Conservation (phyloP, 2,888 invertebrate species). For the Synanthedon andrenaeformis region DNA sequence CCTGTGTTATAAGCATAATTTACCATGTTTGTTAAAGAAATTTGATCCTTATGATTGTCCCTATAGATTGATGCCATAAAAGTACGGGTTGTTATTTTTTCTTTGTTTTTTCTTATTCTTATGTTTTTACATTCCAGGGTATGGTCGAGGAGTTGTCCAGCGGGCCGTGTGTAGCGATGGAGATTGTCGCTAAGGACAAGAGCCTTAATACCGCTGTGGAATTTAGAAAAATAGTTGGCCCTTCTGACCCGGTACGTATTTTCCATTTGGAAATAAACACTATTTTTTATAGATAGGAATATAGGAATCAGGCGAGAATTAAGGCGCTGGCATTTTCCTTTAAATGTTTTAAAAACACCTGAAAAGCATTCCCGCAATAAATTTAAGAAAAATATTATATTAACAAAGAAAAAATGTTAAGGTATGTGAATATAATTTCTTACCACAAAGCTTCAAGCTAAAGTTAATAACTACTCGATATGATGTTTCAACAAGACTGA, state of each 20-base stretch:
- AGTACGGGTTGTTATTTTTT: too few relatives aligned
- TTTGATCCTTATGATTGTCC: too few relatives aligned
- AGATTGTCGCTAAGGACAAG: conserved; percentile 76
- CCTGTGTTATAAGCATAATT: too few relatives aligned
- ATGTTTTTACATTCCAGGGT: conserved; percentile 57
- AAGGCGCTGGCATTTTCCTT: background rate
- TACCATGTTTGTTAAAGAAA: too few relatives aligned
- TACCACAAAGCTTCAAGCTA: background rate
- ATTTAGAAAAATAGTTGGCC: conserved; percentile 89
- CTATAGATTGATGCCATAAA: too few relatives aligned
- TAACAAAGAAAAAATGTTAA: too few relatives aligned
- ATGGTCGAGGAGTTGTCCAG: conserved; percentile 88
- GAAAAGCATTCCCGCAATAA: too few relatives aligned
- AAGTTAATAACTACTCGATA: background rate
- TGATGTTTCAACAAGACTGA: too few relatives aligned
- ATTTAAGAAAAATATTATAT: too few relatives aligned
- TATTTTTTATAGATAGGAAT: too few relatives aligned
- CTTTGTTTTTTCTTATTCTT: too few relatives aligned
- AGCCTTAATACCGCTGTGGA: conserved; percentile 72
- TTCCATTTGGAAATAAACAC: background rate
- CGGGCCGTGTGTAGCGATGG: conserved; percentile 88
- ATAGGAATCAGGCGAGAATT: background rate
- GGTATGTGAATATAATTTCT: too few relatives aligned
- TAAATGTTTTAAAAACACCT: background rate
- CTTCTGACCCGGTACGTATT: conserved; percentile 85